Base-by-base conservation (phyloP, 2,113 vertebrate species). In the Acanthochromis polyacanthus region DNA sequence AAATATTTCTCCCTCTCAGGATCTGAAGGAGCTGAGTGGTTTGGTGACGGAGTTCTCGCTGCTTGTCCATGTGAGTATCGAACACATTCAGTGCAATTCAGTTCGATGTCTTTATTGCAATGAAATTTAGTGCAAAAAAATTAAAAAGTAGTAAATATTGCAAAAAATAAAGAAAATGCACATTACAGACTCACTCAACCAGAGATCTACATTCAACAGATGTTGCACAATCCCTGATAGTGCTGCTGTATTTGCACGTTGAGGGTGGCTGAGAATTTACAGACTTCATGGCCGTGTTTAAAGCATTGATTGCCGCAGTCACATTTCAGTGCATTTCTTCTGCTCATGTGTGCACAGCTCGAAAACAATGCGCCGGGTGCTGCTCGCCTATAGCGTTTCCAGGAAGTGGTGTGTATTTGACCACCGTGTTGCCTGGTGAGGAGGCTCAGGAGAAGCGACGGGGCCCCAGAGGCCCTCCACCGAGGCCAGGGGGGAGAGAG, bases 11-110 rank as follows among this genome's bases (percentile, higher is more conserved):
- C 32, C 53, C 32, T 90, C 93, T 68, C 80, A 99, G 98, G 96
- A 97, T 62, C 95, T 99, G 89, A 94, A 96, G 91, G 95, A 96
- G 86, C 95, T 99, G 80, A 95, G 92, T 70, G 93, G 96, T 53
- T 84, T 99, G 93, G 96, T 99, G 88, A 97, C 95, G 36, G 96
- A 98, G 71, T 96, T 99, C 92, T 96, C 96, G 46, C 50, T 96
- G 58, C 91, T 97, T 43, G 97, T 99, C 79, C 95, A 94, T 20
- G 98, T 99, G 93, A 98, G 98, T 99, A 94, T 1, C 85, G 22
- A 87, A 71, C 75, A 36, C 61, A 8, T 40, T 74, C 25, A 25
- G 25, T 25, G 25, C 25, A 25, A 25, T 25, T 25, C 25, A 25
- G 25, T 25, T 25, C 25, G 3, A 25, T 25, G 3, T 25, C 25